Evolutionary conservation across 2,888 invertebrate genomes (phyloP).

Genomic region (Seira ritae): DNA sequence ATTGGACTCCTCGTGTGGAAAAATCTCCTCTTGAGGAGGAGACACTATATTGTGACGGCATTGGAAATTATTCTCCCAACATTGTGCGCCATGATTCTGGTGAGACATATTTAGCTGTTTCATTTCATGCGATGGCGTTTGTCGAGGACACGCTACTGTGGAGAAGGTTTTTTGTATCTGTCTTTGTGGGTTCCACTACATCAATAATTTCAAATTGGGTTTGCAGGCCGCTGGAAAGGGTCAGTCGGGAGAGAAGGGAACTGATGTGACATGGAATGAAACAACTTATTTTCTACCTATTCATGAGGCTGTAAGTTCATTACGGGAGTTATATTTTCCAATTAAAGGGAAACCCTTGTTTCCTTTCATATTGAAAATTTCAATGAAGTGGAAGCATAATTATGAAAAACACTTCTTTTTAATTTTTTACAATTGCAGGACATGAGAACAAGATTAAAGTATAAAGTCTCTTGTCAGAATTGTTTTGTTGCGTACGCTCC

Average conservation of each 20-base stretch:
- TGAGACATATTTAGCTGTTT: constrained; percentile 25
- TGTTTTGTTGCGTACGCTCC: constrained; percentile 68
- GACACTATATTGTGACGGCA: constrained; percentile 72
- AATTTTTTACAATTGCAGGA: constrained; percentile 33
- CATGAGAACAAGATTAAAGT: background rate
- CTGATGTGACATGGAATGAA: constrained; percentile 31
- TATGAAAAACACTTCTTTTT: background rate
- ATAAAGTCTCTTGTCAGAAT: constrained; percentile 44
- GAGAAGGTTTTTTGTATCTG: background rate
- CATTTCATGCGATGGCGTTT: too few relatives aligned
- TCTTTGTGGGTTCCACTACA: too few relatives aligned
- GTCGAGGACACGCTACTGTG: too few relatives aligned
- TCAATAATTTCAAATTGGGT: too few relatives aligned
- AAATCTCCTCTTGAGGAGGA: constrained; percentile 69
- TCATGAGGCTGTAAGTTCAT: constrained; percentile 40
- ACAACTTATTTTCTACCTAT: constrained; percentile 18
- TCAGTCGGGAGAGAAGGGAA: background rate
- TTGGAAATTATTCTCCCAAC: constrained; percentile 73
- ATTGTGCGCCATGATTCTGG: constrained; percentile 67
- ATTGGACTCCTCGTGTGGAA: constrained; percentile 72
- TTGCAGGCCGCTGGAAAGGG: constrained; percentile 20
- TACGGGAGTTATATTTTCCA: background rate
- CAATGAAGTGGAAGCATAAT: too few relatives aligned
- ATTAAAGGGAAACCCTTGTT: too few relatives aligned
- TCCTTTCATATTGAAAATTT: too few relatives aligned